Base-by-base conservation (phyloP, 2,888 invertebrate species). In the Arctia plantaginis region DNA sequence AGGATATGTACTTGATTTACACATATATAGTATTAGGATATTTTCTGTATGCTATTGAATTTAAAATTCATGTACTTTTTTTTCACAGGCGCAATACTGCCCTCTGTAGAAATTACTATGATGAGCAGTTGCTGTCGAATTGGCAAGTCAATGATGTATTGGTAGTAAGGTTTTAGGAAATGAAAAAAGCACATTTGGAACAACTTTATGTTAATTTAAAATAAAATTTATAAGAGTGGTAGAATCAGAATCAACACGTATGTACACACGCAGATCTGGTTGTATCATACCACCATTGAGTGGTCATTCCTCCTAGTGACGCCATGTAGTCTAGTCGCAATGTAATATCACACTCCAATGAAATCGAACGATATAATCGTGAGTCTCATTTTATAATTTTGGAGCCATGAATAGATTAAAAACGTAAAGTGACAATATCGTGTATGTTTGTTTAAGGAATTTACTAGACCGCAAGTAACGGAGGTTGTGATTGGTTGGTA, bases 221-320 rank as follows among this genome's bases (percentile, higher is more conserved):
- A 55, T n/a, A n/a, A 55, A 55, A 55, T n/a, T 55, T 3, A 59
- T 6, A 15, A 15, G 15, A 15, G 13, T 27, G 15, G 18, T 30
- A 18, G 18, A 15, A 62, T 3, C 12, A 30, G 23, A 62, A 74
- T 44, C 86, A 77, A 75, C 75, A 80, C 76, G 88, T 91, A 81
- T 89, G 80, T 70, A 78, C 27, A 69, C 74, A 80, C 75, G 3
- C 18, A 39, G 66, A 67, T 74, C 73, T 72, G 77, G 59, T 72
- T 69, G 83, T 85, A 85, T 86, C 78, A 80, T 78, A 74, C 86
- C 79, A 88, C 88, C 91, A 92, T 91, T 84, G 89, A 88, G 89
- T 93, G 93, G 92, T 91, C 93, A 90, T 93, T 93, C 91, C 92
- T 91, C 91, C 90, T 76, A 13, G 65, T 70, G 94, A 90, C 94